A percentile compares a stretch with the other conserved stretches of the same genome.
phyloP scores from a whole-genome alignment of 2,797 vertebrate species.

The Streptopelia turtur region DNA sequence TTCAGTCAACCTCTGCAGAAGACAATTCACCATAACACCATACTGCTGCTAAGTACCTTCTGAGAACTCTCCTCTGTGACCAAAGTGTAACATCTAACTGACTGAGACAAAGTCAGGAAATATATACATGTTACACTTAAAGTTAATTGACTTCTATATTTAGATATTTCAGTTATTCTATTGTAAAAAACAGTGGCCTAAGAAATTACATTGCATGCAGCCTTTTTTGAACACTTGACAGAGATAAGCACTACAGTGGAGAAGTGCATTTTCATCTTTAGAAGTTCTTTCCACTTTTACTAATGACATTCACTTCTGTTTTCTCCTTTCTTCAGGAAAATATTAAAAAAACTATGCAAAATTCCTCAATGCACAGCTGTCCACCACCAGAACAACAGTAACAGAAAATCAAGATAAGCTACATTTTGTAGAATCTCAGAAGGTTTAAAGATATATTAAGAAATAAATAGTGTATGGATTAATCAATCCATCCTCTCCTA shows the following conservation, averaged over 20 bases:
- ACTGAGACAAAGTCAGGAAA: neutral
- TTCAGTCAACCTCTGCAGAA: neutral
- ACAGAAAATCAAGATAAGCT: neutral
- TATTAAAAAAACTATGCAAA: neutral
- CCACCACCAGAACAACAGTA: neutral
- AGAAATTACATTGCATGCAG: neutral
- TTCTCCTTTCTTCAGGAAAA: neutral
- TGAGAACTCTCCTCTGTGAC: neutral
- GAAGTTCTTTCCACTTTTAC: neutral
- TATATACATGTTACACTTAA: neutral
- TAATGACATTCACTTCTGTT: neutral
- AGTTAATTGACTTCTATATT: neutral
- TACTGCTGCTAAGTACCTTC: neutral
- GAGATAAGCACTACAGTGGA: neutral
- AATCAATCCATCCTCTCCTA: neutral
- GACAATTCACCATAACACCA: neutral
- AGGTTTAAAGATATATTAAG: neutral
- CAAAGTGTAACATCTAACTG: neutral
- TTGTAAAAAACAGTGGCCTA: neutral
- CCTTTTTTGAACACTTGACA: neutral
- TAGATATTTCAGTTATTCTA: neutral
- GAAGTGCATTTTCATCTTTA: neutral
- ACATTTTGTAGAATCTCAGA: neutral
- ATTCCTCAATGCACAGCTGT: neutral
- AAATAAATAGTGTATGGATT: rapidly evolving